A percentile compares a stretch with the other conserved stretches of the same genome.
Conservation (phyloP, 2,888 invertebrate species). For the Ophraella communa region DNA sequence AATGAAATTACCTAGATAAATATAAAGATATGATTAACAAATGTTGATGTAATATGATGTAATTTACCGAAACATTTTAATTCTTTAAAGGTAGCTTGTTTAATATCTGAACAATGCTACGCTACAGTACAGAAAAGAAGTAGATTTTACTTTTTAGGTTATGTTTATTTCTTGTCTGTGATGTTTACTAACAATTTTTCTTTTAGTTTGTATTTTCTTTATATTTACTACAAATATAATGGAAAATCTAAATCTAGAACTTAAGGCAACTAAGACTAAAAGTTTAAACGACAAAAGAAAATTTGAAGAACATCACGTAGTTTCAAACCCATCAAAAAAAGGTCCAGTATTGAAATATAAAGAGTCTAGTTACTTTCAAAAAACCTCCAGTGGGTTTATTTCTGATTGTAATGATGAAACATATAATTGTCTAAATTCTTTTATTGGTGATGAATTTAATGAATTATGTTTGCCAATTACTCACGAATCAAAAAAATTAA, state of each 20-base stretch:
- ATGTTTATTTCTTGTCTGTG: neutral
- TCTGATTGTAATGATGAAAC: neutral
- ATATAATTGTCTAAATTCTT: neutral
- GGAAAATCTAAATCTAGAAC: neutral
- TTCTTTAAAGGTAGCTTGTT: no score
- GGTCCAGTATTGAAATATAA: neutral
- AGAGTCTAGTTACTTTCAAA: conserved; percentile 3
- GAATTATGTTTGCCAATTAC: neutral
- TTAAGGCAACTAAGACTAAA: neutral
- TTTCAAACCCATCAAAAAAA: neutral
- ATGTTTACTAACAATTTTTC: no score
- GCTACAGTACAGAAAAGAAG: neutral
- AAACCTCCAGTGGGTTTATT: conserved; percentile 14
- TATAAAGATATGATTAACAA: no score
- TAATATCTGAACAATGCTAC: no score
- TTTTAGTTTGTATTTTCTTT: no score
- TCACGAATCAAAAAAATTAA: neutral
- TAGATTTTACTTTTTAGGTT: neutral
- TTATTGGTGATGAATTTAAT: neutral
- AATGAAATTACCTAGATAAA: no score
- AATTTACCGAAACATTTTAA: no score
- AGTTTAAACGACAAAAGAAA: neutral
- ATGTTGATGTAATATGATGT: no score
- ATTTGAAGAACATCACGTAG: neutral
- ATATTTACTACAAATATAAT: neutral